Percentiles rank a stretch among this genome's conserved stretches.
phyloP scores from a whole-genome alignment of 2,888 invertebrate genomes.

The Troglohyphantes excavatus region DNA sequence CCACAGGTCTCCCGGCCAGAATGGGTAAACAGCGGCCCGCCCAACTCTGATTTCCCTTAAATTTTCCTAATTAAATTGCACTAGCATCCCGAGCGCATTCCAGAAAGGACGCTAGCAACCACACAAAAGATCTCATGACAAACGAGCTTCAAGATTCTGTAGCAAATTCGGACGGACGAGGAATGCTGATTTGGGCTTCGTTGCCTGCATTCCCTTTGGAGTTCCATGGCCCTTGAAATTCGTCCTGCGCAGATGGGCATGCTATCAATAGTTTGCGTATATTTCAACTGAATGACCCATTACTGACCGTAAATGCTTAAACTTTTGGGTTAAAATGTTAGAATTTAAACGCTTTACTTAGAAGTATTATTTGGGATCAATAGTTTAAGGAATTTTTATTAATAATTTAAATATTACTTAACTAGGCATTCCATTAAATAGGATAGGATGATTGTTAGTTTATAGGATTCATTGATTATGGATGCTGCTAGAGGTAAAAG shows the following conservation, averaged over 20 bases:
- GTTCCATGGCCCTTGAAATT: slow-evolving; percentile 40
- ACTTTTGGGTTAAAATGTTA: too few species aligned
- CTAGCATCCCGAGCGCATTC: slow-evolving; percentile 19
- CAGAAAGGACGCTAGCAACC: slow-evolving; percentile 26
- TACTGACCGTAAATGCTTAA: too few species aligned
- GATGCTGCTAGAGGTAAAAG: too few species aligned
- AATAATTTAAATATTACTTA: too few species aligned
- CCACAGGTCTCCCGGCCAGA: slow-evolving; percentile 17
- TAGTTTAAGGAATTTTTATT: too few species aligned
- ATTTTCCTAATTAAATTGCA: slow-evolving; percentile 49
- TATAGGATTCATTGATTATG: too few species aligned
- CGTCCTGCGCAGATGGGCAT: neutral
- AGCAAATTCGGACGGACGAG: slow-evolving; percentile 17
- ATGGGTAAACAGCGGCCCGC: neutral
- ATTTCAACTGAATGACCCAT: neutral
- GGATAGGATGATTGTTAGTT: too few species aligned
- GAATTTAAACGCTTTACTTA: too few species aligned
- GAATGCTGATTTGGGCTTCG: slow-evolving; percentile 23
- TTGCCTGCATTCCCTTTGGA: slow-evolving; percentile 11
- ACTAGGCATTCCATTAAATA: too few species aligned
- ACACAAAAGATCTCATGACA: slow-evolving; percentile 57
- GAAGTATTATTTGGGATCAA: too few species aligned
- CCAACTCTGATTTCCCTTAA: slow-evolving; percentile 24
- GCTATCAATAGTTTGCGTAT: slow-evolving; percentile 30
- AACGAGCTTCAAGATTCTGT: slow-evolving; percentile 51